Evolutionary conservation across 2,113 vertebrate species (phyloP).

Genomic region (Gavialis gangeticus): DNA sequence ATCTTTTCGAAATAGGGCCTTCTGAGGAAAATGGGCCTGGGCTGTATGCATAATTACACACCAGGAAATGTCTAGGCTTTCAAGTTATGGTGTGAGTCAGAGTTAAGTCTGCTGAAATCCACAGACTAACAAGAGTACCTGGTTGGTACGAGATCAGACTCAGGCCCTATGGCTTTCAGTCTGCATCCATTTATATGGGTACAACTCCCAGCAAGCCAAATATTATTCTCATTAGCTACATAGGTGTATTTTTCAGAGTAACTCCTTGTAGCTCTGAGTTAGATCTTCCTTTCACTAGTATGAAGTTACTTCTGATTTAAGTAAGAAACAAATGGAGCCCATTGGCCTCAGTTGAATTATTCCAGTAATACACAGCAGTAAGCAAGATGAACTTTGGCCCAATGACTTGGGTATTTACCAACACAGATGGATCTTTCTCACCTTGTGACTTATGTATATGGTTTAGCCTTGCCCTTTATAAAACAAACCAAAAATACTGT

Average conservation of each 20-base stretch:
- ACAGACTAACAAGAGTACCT: background rate
- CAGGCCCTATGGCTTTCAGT: background rate
- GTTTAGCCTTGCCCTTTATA: conserved; percentile 27
- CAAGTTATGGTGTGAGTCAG: background rate
- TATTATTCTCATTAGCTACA: background rate
- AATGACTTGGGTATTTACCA: background rate
- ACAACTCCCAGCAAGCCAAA: background rate
- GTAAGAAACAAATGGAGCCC: background rate
- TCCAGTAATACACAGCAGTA: conserved; percentile 2
- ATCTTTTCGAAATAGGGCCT: background rate
- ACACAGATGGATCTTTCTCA: conserved; percentile 62
- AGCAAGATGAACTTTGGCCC: conserved; percentile 13
- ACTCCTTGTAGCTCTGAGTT: background rate
- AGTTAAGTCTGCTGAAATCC: background rate
- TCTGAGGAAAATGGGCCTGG: background rate
- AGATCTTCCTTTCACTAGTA: background rate
- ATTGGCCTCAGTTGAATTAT: background rate
- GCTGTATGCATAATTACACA: background rate
- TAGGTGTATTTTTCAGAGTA: background rate
- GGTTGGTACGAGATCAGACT: background rate
- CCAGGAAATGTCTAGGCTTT: background rate
- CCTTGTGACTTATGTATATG: conserved; percentile 1
- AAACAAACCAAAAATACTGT: background rate
- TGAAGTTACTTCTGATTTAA: background rate
- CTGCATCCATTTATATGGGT: background rate